These are phyloP conservation scores for Azorinus chamasolen DNA, from an alignment of 2,888 invertebrate genomes.

Conservation along the genomic window DNA sequence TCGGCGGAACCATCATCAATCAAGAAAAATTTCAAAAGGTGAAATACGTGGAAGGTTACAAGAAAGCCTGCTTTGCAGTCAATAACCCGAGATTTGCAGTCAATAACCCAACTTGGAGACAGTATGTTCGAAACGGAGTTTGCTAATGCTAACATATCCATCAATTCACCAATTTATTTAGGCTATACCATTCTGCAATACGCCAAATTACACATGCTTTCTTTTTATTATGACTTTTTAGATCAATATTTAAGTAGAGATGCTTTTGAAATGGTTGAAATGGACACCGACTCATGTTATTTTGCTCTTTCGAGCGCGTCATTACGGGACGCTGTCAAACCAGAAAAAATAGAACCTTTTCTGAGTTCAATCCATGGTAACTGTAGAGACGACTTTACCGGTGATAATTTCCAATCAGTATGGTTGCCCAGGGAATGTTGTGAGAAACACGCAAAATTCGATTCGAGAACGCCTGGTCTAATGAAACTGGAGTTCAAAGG, in stretches of 20 bases:
- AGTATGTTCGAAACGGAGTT: too few species aligned
- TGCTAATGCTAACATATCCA: slow-evolving; percentile 31
- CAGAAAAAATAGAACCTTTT: too few species aligned
- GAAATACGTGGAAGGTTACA: slow-evolving; percentile 19
- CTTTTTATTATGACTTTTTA: slow-evolving; percentile 60
- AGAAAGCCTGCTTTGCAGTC: slow-evolving; percentile 12
- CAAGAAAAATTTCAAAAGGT: slow-evolving; percentile 23
- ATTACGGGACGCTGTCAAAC: too few species aligned
- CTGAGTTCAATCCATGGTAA: slow-evolving; percentile 25
- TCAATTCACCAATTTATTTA: slow-evolving; percentile 54
- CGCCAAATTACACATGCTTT: slow-evolving; percentile 62
- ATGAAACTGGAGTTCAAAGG: slow-evolving; percentile 35
- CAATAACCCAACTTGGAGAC: too few species aligned
- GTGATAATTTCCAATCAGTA: not conserved
- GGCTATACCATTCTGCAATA: slow-evolving; percentile 63
- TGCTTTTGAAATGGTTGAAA: slow-evolving; percentile 44
- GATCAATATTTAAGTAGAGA: slow-evolving; percentile 44
- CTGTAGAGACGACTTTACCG: slow-evolving; percentile 18
- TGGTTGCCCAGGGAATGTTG: slow-evolving; percentile 37
- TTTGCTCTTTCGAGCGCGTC: slow-evolving; percentile 3
- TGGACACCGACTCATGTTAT: slow-evolving; percentile 58
- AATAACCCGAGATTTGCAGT: slow-evolving; percentile 20
- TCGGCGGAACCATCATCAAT: slow-evolving; percentile 20
- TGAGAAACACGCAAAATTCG: slow-evolving; percentile 23
- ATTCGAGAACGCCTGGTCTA: slow-evolving; percentile 7